Evolutionary conservation across 2,888 invertebrate genomes (phyloP).

Genomic region (Mantis religiosa): DNA sequence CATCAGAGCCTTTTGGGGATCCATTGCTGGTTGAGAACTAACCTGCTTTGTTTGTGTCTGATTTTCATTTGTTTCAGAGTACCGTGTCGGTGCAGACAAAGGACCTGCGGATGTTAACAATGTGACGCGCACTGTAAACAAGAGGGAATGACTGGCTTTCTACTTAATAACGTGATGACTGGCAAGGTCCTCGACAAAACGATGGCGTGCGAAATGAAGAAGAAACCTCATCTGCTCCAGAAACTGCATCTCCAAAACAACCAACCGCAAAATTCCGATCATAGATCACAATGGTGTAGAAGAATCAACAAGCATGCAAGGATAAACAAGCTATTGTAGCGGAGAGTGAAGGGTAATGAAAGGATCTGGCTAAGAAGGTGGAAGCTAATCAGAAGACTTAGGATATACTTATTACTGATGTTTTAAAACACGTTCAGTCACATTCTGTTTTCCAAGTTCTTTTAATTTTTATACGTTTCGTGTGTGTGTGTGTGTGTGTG

Average conservation of each 20-base stretch:
- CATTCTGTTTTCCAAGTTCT: no score
- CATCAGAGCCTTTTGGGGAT: no score
- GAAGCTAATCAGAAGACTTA: no score
- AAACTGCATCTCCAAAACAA: background rate
- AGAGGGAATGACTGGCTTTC: background rate
- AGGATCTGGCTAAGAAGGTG: no score
- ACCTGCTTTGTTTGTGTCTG: background rate
- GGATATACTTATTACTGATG: no score
- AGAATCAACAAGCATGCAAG: background rate
- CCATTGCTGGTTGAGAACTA: no score
- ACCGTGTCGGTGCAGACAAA: background rate
- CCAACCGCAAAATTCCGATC: background rate
- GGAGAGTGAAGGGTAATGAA: background rate
- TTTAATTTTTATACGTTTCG: no score
- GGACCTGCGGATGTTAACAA: background rate
- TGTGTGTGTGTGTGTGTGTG: no score
- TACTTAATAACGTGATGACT: background rate
- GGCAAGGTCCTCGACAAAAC: background rate
- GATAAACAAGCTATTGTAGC: background rate
- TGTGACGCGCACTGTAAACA: background rate
- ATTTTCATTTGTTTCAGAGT: background rate
- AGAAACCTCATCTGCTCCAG: background rate
- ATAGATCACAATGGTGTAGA: background rate
- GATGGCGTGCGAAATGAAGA: background rate
- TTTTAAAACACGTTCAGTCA: no score